Base-by-base conservation (phyloP, 2,113 vertebrate genomes). In the Takifugu bimaculatus region DNA sequence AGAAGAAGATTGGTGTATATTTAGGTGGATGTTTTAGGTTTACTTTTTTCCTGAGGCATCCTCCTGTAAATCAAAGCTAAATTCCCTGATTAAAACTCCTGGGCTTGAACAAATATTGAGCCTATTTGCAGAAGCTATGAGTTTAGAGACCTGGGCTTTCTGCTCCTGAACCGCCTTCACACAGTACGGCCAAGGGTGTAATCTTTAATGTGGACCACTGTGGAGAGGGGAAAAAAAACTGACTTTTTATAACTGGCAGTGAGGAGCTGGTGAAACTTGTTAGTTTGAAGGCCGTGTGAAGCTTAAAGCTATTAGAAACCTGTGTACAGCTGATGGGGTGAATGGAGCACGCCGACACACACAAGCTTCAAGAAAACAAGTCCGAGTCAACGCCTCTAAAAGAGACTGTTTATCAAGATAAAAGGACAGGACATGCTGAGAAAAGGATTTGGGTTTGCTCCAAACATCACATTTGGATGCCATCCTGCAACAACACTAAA, bases 81-180 rank as follows among this genome's bases (percentile, higher is more conserved):
- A 54, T 57, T 13, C 32, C 49, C 26, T 63, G 43, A 20, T 81
- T 39, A 39, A 29, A 67, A 27, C 50, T 32, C 28, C 43, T n/a
- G 28, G 1, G 52, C 26, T 13, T 5, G 58, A 26, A 49, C 20
- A 56, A 44, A 60, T 57, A 57, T 57, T 53, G 26, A 39, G 65
- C 50, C 57, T 53, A 29, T 68, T 63, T 57, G 11, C 35, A 27
- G 47, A 39, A 39, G 35, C 35, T 39, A 10, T 6, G 9, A 39
- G 35, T 60, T 66, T 63, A 62, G 28, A 56, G 56, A 73, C 53
- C 35, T n/a, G 59, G 54, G 57, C 27, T 54, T 65, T 61, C 50
- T 67, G 56, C 57, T 52, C 26, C 32, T 57, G 60, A 63, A 66
- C 42, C 13, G 13, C 50, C 43, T 45, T 28, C 27, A 9, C 57